Evolutionary conservation across 2,797 vertebrate genomes (phyloP).

Genomic region (Notolepis coatsorum): DNA sequence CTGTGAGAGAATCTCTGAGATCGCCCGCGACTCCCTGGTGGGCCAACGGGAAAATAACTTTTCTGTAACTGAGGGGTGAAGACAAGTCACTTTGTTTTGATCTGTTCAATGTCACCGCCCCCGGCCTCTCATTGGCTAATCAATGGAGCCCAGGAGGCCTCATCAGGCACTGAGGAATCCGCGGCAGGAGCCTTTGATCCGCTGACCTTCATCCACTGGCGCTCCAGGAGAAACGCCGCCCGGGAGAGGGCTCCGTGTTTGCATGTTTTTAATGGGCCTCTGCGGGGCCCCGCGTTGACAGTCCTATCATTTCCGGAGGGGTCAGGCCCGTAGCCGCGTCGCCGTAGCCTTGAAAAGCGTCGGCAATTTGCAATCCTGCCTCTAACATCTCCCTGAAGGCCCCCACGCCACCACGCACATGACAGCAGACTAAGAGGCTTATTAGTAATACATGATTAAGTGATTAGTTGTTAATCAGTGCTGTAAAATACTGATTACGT

Average conservation of each 20-base stretch:
- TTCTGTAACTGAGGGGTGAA: slow-evolving; percentile 69
- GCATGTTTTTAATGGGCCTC: slow-evolving; percentile 82
- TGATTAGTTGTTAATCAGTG: slow-evolving; percentile 75
- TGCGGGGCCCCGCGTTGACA: slow-evolving; percentile 70
- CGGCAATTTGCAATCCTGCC: slow-evolving; percentile 58
- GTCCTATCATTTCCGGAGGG: slow-evolving; percentile 70
- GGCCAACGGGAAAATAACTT: slow-evolving; percentile 66
- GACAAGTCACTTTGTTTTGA: slow-evolving; percentile 80
- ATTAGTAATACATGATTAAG: slow-evolving; percentile 79
- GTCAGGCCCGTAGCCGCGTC: slow-evolving; percentile 65
- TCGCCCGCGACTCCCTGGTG: slow-evolving; percentile 49
- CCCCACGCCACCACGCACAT: slow-evolving; percentile 43
- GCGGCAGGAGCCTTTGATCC: slow-evolving; percentile 79
- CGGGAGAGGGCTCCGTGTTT: slow-evolving; percentile 79
- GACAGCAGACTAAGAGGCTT: slow-evolving; percentile 77
- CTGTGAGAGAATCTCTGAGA: slow-evolving; percentile 61
- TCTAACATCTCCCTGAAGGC: slow-evolving; percentile 68
- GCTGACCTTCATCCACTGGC: slow-evolving; percentile 77
- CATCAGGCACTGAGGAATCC: slow-evolving; percentile 76
- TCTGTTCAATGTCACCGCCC: slow-evolving; percentile 77
- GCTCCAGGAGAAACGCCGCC: slow-evolving; percentile 64
- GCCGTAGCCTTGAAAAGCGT: slow-evolving; percentile 63
- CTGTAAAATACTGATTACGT: slow-evolving; percentile 71
- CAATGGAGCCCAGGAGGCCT: slow-evolving; percentile 82
- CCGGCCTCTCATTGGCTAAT: slow-evolving; percentile 78